These are phyloP conservation scores for Oscheius sp. DNA, from an alignment of 1,140 invertebrate species.

Conservation along the genomic window DNA sequence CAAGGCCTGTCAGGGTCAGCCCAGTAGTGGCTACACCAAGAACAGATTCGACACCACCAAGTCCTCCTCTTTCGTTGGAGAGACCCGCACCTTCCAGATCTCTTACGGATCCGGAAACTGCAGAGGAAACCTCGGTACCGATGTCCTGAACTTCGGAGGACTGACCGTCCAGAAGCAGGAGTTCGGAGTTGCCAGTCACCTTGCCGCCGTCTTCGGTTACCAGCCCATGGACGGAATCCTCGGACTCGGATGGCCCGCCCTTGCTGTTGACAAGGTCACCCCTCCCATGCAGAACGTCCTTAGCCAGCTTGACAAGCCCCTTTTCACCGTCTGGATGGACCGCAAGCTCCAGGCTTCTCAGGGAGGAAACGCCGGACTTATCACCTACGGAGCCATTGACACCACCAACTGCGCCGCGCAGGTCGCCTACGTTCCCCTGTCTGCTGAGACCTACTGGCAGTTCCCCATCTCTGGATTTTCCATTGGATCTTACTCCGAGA, in stretches of 20 bases:
- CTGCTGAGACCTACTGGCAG: conserved; percentile 49
- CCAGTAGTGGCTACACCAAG: conserved; percentile 40
- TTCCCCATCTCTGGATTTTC: conserved; percentile 41
- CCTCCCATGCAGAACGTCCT: conserved; percentile 51
- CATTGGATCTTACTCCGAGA: conserved; percentile 42
- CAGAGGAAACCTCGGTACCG: conserved; percentile 35
- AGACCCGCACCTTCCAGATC: conserved; percentile 41
- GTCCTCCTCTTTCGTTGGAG: conserved; percentile 39
- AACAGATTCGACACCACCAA: conserved; percentile 41
- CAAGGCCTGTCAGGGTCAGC: conserved; percentile 42
- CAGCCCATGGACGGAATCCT: conserved; percentile 52
- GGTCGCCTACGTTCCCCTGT: conserved; percentile 44
- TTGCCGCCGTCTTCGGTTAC: conserved; percentile 49
- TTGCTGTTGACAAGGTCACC: conserved; percentile 47
- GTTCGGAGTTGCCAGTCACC: conserved; percentile 42
- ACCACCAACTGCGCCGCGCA: conserved; percentile 42
- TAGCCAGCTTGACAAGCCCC: conserved; percentile 31
- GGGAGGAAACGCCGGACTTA: conserved; percentile 40
- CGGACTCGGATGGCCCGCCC: conserved; percentile 47
- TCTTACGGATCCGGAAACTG: conserved; percentile 45
- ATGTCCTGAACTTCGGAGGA: conserved; percentile 41
- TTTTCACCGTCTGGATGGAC: conserved; percentile 52
- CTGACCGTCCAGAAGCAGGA: conserved; percentile 38
- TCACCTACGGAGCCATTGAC: conserved; percentile 52
- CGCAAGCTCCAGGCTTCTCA: conserved; percentile 38